Percentiles rank a stretch among this genome's conserved stretches.
These are phyloP conservation scores for Julus scandinavius DNA, from an alignment of 2,888 invertebrate genomes.

Conservation along the genomic window DNA sequence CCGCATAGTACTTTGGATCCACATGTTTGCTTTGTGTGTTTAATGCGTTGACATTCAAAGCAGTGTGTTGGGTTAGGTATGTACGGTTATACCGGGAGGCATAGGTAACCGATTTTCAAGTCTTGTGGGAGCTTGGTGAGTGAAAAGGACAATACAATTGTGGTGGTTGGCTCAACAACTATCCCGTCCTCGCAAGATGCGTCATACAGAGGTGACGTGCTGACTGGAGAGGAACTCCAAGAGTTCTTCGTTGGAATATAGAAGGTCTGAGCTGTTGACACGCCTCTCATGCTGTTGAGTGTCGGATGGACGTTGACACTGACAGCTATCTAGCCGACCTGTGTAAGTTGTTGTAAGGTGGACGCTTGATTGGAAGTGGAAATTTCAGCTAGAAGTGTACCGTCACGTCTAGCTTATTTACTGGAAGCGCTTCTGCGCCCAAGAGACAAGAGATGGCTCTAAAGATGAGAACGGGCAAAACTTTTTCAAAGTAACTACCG, in stretches of 20 bases:
- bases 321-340: too few species aligned
- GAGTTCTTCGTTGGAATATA: not conserved
- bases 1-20: not conserved
- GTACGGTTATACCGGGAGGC: not conserved
- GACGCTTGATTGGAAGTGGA: too few species aligned
- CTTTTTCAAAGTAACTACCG: too few species aligned
- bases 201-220: not conserved
- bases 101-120: too few species aligned
- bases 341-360: too few species aligned
- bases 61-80: not conserved
- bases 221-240: not conserved
- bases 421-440: too few species aligned
- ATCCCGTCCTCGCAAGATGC: not conserved
- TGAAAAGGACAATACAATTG: not conserved
- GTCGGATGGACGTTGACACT: not conserved
- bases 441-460: too few species aligned
- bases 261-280: not conserved
- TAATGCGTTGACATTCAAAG: not conserved
- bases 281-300: not conserved
- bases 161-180: not conserved
- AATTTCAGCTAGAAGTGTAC: too few species aligned
- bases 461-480: too few species aligned
- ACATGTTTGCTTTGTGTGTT: not conserved
- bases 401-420: too few species aligned
- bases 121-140: not conserved